Evolutionary conservation across 2,797 vertebrate genomes (phyloP), one percentile per base, ranked within the genome.

Genomic region (Columba guinea): DNA sequence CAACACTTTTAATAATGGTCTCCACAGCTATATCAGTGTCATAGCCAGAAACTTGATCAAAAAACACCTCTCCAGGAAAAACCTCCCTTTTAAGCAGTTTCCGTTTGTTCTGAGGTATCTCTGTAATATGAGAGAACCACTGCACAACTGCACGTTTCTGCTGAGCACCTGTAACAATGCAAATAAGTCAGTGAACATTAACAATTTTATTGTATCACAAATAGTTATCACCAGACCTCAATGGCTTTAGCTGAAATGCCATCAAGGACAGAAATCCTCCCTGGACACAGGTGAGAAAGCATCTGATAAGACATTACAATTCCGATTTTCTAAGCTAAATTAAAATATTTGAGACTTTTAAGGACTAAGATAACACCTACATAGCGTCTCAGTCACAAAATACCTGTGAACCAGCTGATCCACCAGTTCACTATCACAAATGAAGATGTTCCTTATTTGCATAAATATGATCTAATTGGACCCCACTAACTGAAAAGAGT

Each of bases 41-140:
- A 92, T 98, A 98, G 73, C 91, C 95, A 56, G 89, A 59, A 30
- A 97, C 96, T 51, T 98, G 92, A 77, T 99, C 99, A 64, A 97
- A 97, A 97, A 99, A 99, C 96, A 99, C 96, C 86, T 99, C 99
- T 78, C 98, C 98, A 1, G 98, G 96, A 89, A 98, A 98, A 11
- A 98, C 90, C 8, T 98, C 96, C 62, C 99, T 97, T 83, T 98
- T 98, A 67, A 99, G 97, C 84, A 98, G 96, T 64, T 97, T 98
- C 85, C 92, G 90, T 89, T 99, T 99, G 92, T 74, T 88, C 3
- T 28, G 35, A 27, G 99, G 98, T 27, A 99, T 95, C 95, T 99
- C 99, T 44, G 94, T 98, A 78, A 98, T 93, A 5, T 97, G 98
- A 4, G 97, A 90, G 83, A 98, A 99, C 99, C 99, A 99, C 95